These are phyloP conservation scores for Probosciger aterrimus DNA, from an alignment of 2,113 vertebrate species.

Conservation along the genomic window DNA sequence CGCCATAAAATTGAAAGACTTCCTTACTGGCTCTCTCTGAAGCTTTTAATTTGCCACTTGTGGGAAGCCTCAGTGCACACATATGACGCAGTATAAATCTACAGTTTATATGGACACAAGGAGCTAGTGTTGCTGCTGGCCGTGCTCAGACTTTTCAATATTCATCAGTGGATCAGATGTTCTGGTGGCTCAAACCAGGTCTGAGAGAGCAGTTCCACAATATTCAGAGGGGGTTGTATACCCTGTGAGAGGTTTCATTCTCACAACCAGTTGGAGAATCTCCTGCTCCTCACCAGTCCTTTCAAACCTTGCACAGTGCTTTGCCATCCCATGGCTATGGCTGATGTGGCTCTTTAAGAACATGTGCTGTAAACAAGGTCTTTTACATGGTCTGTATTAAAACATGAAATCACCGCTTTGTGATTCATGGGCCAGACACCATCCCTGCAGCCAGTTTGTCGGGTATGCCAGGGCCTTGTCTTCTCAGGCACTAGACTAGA, in stretches of 20 bases:
- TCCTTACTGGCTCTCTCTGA: neutral
- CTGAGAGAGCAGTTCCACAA: neutral
- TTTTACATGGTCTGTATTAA: neutral
- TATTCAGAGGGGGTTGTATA: neutral
- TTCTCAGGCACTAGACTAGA: neutral
- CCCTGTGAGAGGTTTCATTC: neutral
- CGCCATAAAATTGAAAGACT: neutral
- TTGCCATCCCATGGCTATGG: neutral
- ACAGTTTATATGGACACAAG: neutral
- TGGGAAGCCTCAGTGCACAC: neutral
- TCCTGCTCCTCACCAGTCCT: neutral
- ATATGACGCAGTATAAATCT: neutral
- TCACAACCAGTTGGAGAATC: neutral
- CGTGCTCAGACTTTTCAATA: neutral
- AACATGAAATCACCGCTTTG: neutral
- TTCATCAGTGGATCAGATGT: neutral
- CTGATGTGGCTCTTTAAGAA: neutral
- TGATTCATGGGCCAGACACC: neutral
- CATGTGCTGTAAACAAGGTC: neutral
- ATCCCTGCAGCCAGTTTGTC: neutral
- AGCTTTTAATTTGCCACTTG: neutral
- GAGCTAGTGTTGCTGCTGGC: neutral
- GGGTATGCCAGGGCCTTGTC: neutral
- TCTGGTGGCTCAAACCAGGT: neutral
- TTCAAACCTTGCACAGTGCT: rapidly evolving